Evolutionary conservation across 2,797 vertebrate species (phyloP), one percentile per base, ranked within the genome.

Genomic region (Sebastes nivosus): DNA sequence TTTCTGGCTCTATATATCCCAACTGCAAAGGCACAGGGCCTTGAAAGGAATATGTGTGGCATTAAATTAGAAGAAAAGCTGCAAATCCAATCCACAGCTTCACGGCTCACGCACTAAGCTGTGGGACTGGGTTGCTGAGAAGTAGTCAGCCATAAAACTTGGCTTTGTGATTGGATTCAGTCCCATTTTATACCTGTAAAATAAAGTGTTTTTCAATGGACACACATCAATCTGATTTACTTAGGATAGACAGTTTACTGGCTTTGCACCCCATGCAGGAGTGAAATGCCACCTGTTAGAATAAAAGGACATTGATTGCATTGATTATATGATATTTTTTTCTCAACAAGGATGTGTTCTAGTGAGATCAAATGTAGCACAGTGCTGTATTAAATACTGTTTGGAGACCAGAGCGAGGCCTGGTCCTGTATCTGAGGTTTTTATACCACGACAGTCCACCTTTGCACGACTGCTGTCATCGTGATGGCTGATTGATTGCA

Each of bases 61-160:
- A 38, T 71, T 73, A 69, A 75, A 77, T 71, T 65, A 36, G 66
- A 71, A 46, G 55, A 25, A 69, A 79, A 68, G 24, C 78, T 68
- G 32, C 52, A 72, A 78, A 77, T 69, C 80, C 25, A 77, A 68
- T 85, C 52, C 77, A 67, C 34, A 72, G 76, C 63, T 67, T 82
- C 64, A 75, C 27, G 22, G 22, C 61, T 73, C 50, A 46, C 50
- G 18, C 58, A 27, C 42, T 64, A 64, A 80, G 32, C 59, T 57
- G 67, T 22, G 2, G 32, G 42, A 27, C 18, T 9, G 22, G 70
- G 71, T 46, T 67, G n/a, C 25, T 30, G 60, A 36, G 18, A 67
- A 24, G 70, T 69, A 61, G 27, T 61, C 32, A 4, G 0, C 38
- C 27, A 27, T 74, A 54, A 81, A 81, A 59, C 42, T 5, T 7